Conservation (phyloP, 2,797 vertebrate species). For the Apogon hyalosoma region DNA sequence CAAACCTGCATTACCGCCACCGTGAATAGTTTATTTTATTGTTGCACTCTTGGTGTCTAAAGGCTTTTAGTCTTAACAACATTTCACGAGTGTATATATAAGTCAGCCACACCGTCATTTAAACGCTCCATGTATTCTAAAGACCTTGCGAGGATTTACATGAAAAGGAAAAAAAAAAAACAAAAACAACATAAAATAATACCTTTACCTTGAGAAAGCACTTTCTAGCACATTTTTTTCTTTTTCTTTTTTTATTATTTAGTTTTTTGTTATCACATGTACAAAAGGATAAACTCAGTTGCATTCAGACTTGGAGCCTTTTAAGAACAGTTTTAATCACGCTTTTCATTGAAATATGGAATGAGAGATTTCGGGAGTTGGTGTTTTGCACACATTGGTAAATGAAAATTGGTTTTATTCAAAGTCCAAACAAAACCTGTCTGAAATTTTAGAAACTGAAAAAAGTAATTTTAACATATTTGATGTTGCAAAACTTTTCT, state of each 20-base stretch:
- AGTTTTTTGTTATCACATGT: too few relatives aligned
- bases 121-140: neutral
- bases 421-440: constrained; percentile 7
- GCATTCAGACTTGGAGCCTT: constrained; percentile 13
- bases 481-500: neutral
- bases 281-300: neutral
- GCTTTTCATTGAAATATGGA: neutral
- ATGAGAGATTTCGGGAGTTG: neutral
- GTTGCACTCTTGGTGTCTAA: too few relatives aligned
- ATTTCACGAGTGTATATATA: too few relatives aligned
- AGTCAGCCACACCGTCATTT: neutral
- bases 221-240: neutral
- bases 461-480: constrained; percentile 5
- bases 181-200: neutral
- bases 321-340: constrained; percentile 15
- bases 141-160: too few relatives aligned
- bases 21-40: too few relatives aligned
- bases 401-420: constrained; percentile 1
- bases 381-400: constrained; percentile 29
- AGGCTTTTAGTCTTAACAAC: too few relatives aligned
- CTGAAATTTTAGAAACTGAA: constrained; percentile 18
- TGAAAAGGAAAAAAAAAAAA: too few relatives aligned
- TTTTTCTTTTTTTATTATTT: too few relatives aligned
- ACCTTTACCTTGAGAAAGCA: neutral
- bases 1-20: too few relatives aligned